Evolutionary conservation across 1,140 invertebrate species (phyloP), one percentile per base, ranked within the genome.

Genomic region (Drosophila parvula): DNA sequence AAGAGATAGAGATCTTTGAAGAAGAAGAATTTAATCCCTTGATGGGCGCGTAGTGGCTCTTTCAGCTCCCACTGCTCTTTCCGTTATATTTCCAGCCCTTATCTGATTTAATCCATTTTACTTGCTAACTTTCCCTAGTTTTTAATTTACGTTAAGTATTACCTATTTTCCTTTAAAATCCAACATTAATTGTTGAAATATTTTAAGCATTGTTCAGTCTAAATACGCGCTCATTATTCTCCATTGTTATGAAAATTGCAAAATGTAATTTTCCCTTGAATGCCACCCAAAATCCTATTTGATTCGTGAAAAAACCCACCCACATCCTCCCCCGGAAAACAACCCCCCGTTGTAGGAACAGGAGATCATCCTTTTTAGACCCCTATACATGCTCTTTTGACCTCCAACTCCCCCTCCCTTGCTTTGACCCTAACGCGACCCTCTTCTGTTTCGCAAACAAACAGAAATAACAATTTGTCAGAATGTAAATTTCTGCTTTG

Each of bases 381-480:
- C 58, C 59, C 53, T 61, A 43, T 58, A 55, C 34, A 74, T 77
- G 74, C 68, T 84, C 78, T 75, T 75, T 81, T 89, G 84, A 89
- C 80, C 84, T 73, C 44, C 36, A 47, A 38, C 53, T 30, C 41
- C 51, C 50, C 38, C 43, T 48, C 48, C 38, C 3, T 18, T 6
- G 8, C n/a, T 27, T 10, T 60, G 63, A 71, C 74, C 79, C 74
- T 74, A 74, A 74, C 62, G 53, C 63, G 73, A 79, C 79, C 64
- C 79, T 71, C 62, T 62, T 61, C 65, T 48, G 44, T 50, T 41
- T 57, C 36, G 43, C 65, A 74, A 81, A 56, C 53, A 70, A 78
- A 88, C 50, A 75, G 41, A 70, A 78, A 88, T 60, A 89, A 73
- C 74, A 89, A 89, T 89, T 89, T 89, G 84, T 89, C 84, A 89